These are phyloP conservation scores for Lepus europaeus DNA, from an alignment of 2,113 vertebrate species.

Conservation along the genomic window DNA sequence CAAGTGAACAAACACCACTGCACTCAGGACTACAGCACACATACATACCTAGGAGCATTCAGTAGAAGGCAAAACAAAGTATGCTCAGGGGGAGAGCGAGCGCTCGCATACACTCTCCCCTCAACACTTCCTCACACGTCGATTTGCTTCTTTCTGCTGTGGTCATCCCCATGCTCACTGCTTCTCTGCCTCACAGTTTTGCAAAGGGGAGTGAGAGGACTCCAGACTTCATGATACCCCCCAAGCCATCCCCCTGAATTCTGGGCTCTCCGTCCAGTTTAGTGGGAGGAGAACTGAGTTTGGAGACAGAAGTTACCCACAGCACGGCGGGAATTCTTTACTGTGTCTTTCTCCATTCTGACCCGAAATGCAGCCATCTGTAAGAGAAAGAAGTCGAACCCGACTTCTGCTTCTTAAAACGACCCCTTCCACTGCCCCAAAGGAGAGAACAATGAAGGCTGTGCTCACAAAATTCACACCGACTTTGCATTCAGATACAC, in stretches of 20 bases:
- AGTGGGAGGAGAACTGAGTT: background rate
- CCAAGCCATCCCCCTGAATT: background rate
- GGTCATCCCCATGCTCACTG: background rate
- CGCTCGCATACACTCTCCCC: background rate
- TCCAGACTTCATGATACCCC: background rate
- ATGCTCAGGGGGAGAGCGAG: background rate
- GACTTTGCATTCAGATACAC: background rate
- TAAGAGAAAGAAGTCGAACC: background rate
- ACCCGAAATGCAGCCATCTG: background rate
- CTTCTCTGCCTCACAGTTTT: background rate
- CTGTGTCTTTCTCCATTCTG: background rate
- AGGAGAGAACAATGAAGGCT: background rate
- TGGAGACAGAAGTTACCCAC: background rate
- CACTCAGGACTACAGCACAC: background rate
- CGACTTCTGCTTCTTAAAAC: background rate
- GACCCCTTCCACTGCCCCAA: background rate
- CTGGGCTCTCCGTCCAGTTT: background rate
- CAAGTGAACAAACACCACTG: background rate
- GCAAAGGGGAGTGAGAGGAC: background rate
- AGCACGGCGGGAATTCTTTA: background rate
- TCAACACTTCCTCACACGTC: background rate
- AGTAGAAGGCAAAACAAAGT: background rate
- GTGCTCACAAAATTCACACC: background rate
- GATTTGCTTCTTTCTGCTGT: background rate
- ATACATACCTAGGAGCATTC: no score